These are phyloP conservation scores for Alfaro cultratus DNA, from an alignment of 2,797 vertebrate genomes.

Conservation along the genomic window DNA sequence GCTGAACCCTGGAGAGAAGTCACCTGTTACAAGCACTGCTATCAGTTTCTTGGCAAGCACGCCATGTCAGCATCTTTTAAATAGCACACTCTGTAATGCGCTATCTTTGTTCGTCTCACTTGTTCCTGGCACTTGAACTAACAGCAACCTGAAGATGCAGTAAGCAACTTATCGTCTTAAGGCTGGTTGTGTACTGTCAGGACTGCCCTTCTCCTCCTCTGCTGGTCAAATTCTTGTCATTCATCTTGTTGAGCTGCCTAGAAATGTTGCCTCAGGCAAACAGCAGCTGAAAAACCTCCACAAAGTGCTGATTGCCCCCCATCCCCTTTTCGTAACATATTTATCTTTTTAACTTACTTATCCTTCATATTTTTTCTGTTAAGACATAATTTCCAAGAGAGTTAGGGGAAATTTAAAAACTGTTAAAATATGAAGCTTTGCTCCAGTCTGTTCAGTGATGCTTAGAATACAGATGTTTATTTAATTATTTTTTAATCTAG, in stretches of 20 bases:
- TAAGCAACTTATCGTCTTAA: slow-evolving; percentile 31
- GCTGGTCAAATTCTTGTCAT: slow-evolving; percentile 35
- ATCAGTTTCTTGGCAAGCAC: slow-evolving; percentile 34
- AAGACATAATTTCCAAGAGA: neutral
- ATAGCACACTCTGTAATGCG: slow-evolving; percentile 4
- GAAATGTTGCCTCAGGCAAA: slow-evolving; percentile 35
- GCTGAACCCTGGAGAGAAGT: slow-evolving; percentile 22
- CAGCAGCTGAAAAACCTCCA: slow-evolving; percentile 5
- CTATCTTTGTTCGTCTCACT: slow-evolving; percentile 29
- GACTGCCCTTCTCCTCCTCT: slow-evolving; percentile 30
- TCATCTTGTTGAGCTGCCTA: slow-evolving; percentile 30
- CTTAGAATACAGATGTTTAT: neutral
- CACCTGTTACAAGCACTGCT: slow-evolving; percentile 22
- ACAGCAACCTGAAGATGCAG: slow-evolving; percentile 29
- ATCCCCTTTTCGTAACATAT: slow-evolving; percentile 5
- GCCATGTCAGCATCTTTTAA: slow-evolving; percentile 48
- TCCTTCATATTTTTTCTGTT: neutral
- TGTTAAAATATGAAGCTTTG: neutral
- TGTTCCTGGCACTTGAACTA: slow-evolving; percentile 40
- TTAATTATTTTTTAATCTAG: neutral
- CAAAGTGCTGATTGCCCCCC: neutral
- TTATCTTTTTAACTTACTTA: slow-evolving; percentile 18
- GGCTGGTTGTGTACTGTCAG: slow-evolving; percentile 35
- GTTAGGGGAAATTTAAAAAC: neutral
- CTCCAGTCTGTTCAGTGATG: neutral